phyloP scores from a whole-genome alignment of 2,888 invertebrate genomes.

The Apodemia zela region DNA sequence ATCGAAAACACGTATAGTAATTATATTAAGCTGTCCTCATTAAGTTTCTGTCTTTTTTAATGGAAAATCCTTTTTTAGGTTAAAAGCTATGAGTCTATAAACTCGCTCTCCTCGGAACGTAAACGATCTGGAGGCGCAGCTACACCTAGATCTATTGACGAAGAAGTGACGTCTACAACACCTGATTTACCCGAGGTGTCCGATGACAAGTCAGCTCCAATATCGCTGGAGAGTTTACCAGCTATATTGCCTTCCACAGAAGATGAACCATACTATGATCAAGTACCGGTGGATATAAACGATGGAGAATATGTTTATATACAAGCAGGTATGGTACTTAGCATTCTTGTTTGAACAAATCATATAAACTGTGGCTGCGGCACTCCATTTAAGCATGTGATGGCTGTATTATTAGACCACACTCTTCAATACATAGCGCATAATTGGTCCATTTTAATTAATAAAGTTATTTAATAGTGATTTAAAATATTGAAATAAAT shows the following conservation, averaged over 20 bases:
- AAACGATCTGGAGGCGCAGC: slow-evolving; percentile 74
- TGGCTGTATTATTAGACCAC: too few relatives aligned
- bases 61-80: slow-evolving; percentile 55
- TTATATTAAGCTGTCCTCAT: too few relatives aligned
- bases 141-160: slow-evolving; percentile 74
- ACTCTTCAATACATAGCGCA: too few relatives aligned
- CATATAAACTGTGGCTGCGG: too few relatives aligned
- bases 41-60: slow-evolving; percentile 14
- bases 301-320: slow-evolving; percentile 89
- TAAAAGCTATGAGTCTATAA: slow-evolving; percentile 84
- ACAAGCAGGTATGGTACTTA: slow-evolving; percentile 78
- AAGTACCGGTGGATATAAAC: slow-evolving; percentile 84
- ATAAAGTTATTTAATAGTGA: too few relatives aligned
- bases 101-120: slow-evolving; percentile 82
- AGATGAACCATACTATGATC: slow-evolving; percentile 87
- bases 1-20: too few relatives aligned
- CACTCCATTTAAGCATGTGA: too few relatives aligned
- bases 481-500: too few relatives aligned
- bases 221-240: slow-evolving; percentile 66
- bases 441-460: too few relatives aligned
- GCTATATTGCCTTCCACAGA: slow-evolving; percentile 52
- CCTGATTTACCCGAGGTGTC: slow-evolving; percentile 58
- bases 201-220: slow-evolving; percentile 65
- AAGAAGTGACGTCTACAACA: slow-evolving; percentile 63
- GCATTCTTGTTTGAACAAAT: too few relatives aligned